Conservation (phyloP, 1,140 invertebrate genomes). For the Scaptodrosophila lebanonensis region DNA sequence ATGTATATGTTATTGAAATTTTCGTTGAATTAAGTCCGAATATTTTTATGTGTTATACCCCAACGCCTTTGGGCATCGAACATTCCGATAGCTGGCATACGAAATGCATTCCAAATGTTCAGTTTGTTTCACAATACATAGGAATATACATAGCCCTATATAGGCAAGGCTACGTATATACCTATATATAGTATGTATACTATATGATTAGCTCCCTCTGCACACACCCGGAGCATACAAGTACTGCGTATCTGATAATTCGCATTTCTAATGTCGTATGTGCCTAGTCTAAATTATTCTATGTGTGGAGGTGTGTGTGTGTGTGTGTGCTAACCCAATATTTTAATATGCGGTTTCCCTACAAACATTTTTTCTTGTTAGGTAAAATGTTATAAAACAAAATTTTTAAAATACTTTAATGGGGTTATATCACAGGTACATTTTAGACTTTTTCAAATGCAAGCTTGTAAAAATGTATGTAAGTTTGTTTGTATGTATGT, state of each 20-base stretch:
- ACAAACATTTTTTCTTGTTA: conserved; percentile 40
- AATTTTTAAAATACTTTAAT: conserved; percentile 64
- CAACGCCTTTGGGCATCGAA: too few species aligned
- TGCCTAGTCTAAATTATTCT: conserved; percentile 70
- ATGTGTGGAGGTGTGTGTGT: conserved; percentile 21
- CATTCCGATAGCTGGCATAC: too few species aligned
- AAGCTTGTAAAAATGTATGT: conserved; percentile 64
- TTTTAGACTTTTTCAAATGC: conserved; percentile 73
- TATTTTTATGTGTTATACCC: too few species aligned
- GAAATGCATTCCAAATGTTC: too few species aligned
- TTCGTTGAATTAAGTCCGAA: conserved; percentile 61
- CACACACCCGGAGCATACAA: too few species aligned
- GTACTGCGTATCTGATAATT: too few species aligned
- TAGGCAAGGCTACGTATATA: too few species aligned
- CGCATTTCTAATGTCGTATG: conserved; percentile 68
- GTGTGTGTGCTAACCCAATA: background rate
- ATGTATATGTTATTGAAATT: conserved; percentile 35
- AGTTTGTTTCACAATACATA: too few species aligned
- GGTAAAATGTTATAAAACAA: conserved; percentile 29
- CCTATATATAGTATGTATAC: too few species aligned
- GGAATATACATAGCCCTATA: too few species aligned
- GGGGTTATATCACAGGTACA: conserved; percentile 74
- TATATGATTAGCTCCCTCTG: too few species aligned
- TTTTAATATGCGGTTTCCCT: conserved; percentile 11
- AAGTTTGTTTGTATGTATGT: conserved; percentile 31